A percentile compares a stretch with the other conserved stretches of the same genome.
Conservation (phyloP, 2,888 invertebrate species). For the Craniophora ligustri region DNA sequence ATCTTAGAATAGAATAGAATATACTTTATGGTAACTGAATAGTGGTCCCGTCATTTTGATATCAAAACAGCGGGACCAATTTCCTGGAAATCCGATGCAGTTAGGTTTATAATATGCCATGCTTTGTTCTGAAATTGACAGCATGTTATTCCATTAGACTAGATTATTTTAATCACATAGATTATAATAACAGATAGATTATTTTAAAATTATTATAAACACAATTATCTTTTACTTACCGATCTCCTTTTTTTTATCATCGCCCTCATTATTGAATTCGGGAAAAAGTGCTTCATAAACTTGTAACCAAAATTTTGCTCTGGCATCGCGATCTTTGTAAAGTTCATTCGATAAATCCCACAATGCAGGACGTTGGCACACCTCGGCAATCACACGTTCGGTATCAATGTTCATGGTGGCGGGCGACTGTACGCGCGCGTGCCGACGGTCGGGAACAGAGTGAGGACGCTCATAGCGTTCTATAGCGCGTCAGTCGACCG, state of each 20-base stretch:
- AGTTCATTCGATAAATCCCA: constrained; percentile 31
- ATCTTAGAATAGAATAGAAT: constrained; percentile 14
- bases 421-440: too few relatives aligned
- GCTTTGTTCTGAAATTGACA: constrained; percentile 15
- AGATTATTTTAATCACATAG: constrained; percentile 12
- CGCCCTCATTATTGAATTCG: constrained; percentile 24
- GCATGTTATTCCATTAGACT: constrained; percentile 14
- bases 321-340: constrained; percentile 29
- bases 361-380: constrained; percentile 33
- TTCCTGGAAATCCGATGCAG: constrained; percentile 11
- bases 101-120: constrained; percentile 12
- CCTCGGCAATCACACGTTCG: too few relatives aligned
- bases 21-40: constrained; percentile 14
- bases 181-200: constrained; percentile 14
- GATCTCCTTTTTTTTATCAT: constrained; percentile 32
- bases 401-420: too few relatives aligned
- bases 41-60: constrained; percentile 14
- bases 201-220: constrained; percentile 7
- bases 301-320: constrained; percentile 29
- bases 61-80: constrained; percentile 13
- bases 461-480: constrained; percentile 25
- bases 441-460: too few relatives aligned
- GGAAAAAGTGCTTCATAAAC: constrained; percentile 28
- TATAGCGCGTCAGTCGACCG: constrained; percentile 24
- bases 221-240: constrained; percentile 26